A percentile compares a stretch with the other conserved stretches of the same genome.
phyloP scores from a whole-genome alignment of 2,797 vertebrate genomes.

The Clarias fuscus region DNA sequence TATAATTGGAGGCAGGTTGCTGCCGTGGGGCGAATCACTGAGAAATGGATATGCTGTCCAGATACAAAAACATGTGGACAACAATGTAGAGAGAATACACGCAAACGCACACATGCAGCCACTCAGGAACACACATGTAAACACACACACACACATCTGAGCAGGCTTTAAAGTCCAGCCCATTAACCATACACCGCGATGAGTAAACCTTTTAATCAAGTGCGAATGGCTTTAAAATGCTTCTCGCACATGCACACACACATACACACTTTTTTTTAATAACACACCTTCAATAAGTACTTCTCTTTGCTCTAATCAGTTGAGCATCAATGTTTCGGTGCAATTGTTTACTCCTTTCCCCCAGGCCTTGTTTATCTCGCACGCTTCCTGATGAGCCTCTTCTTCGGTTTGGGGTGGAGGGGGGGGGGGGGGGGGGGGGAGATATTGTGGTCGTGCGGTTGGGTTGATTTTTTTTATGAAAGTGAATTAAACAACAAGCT shows the following conservation, averaged over 20 bases:
- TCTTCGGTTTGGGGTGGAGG: constrained; percentile 42
- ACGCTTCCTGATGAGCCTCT: constrained; percentile 65
- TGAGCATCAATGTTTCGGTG: constrained; percentile 49
- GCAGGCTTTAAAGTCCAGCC: constrained; percentile 22
- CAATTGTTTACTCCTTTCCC: constrained; percentile 63
- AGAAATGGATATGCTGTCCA: constrained; percentile 16
- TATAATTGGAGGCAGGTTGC: constrained; percentile 38
- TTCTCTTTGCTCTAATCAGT: constrained; percentile 63
- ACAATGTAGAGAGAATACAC: constrained; percentile 32
- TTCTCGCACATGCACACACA: neutral
- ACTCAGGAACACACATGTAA: constrained; percentile 23
- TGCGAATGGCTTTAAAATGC: constrained; percentile 38
- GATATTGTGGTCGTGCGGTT: constrained; percentile 39
- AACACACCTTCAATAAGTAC: constrained; percentile 62
- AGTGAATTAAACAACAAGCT: constrained; percentile 40
- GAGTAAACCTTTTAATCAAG: constrained; percentile 52
- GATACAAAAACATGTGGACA: constrained; percentile 39
- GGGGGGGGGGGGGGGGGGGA: too few species aligned
- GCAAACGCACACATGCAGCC: constrained; percentile 30
- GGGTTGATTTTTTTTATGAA: neutral
- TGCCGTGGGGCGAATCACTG: constrained; percentile 1
- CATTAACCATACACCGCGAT: constrained; percentile 20
- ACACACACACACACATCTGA: constrained; percentile 4
- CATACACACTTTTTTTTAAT: constrained; percentile 2
- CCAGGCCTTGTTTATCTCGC: constrained; percentile 66